A percentile compares a stretch with the other conserved stretches of the same genome.
These are phyloP conservation scores for Cathartes aura DNA, from an alignment of 2,113 vertebrate genomes.

Conservation along the genomic window DNA sequence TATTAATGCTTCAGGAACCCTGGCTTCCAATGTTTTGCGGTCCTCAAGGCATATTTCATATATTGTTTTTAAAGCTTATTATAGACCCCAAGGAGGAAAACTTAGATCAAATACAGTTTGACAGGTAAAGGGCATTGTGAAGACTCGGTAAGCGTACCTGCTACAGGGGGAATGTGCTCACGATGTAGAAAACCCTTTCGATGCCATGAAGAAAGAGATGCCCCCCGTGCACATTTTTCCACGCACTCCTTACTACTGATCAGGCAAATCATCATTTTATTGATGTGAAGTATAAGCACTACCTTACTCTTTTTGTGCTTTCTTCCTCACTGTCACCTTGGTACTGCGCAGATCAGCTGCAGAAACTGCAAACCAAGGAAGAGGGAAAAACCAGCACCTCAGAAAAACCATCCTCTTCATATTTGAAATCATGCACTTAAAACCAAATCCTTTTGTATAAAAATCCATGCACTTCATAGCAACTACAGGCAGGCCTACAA, in stretches of 20 bases:
- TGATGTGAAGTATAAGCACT: neutral
- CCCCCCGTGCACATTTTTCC: neutral
- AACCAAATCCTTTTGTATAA: fast-evolving
- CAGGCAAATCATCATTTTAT: fast-evolving
- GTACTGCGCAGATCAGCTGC: neutral
- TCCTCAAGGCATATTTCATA: neutral
- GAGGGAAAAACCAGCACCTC: fast-evolving
- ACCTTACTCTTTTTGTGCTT: fast-evolving
- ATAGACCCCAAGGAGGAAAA: neutral
- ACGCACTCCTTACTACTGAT: neutral
- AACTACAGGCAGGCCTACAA: neutral
- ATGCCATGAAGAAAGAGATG: neutral
- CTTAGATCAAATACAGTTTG: conserved; percentile 46
- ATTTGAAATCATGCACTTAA: fast-evolving
- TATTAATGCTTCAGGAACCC: conserved; percentile 21
- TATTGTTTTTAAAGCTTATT: conserved; percentile 35
- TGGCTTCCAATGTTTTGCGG: neutral
- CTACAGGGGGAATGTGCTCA: conserved; percentile 6
- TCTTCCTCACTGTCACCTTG: neutral
- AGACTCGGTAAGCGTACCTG: neutral
- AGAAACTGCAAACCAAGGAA: neutral
- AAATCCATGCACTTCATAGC: fast-evolving
- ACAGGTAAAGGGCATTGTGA: conserved; percentile 60
- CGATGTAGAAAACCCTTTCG: conserved; percentile 17
- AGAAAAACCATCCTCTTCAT: fast-evolving